Evolutionary conservation across 1,140 invertebrate genomes (phyloP).

Genomic region (Papilio dardanus): DNA sequence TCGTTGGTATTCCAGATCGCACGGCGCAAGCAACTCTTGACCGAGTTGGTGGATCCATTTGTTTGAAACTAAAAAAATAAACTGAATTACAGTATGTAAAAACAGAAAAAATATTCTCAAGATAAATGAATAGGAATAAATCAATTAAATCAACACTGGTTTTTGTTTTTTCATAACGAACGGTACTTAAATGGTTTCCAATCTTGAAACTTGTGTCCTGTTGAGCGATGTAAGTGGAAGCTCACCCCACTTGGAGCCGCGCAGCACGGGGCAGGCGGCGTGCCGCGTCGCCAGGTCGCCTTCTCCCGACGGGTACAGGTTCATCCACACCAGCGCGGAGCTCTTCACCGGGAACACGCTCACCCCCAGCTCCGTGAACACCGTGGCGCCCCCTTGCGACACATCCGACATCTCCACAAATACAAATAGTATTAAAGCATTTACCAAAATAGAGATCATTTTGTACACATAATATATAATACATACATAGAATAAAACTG

Average conservation of each 20-base stretch:
- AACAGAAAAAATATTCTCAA: background rate
- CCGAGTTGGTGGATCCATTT: conserved; percentile 99
- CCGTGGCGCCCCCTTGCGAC: conserved; percentile 96
- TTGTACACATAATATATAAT: conserved; percentile 25
- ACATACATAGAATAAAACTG: conserved; percentile 95
- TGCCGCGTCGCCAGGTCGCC: conserved; percentile 96
- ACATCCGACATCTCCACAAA: conserved; percentile 95
- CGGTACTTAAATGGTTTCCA: background rate
- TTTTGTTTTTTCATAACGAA: background rate
- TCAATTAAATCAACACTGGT: background rate
- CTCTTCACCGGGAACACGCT: conserved; percentile 95
- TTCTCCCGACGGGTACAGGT: conserved; percentile 94
- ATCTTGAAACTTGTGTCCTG: background rate
- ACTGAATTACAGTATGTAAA: background rate
- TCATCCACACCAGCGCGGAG: conserved; percentile 97
- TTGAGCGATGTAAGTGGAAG: background rate
- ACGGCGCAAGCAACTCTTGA: conserved; percentile 94
- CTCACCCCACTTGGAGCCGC: conserved; percentile 97
- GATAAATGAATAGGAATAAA: background rate
- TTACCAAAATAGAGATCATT: background rate
- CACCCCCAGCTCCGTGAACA: conserved; percentile 94
- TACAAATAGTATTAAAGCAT: background rate
- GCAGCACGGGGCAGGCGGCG: conserved; percentile 98
- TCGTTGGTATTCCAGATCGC: conserved; percentile 83
- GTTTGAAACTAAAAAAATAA: conserved; percentile 91